phyloP scores from a whole-genome alignment of 1,140 invertebrate species.

The Tetraneura akinire region DNA sequence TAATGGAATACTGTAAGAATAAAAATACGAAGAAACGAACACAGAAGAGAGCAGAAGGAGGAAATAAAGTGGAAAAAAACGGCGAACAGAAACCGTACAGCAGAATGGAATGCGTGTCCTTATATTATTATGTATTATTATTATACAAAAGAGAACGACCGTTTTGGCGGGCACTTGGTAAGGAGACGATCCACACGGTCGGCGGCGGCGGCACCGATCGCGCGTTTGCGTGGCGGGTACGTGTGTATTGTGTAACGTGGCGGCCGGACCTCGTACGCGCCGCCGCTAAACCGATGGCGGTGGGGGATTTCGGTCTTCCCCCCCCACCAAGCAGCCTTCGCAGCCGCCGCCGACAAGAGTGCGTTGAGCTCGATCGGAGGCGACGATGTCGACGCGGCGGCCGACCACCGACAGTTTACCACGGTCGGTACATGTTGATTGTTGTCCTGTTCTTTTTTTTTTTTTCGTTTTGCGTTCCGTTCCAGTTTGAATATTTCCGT shows the following conservation, averaged over 20 bases:
- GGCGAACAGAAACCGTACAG: slow-evolving; percentile 5
- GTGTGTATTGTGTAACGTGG: neutral
- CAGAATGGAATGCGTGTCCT: slow-evolving; percentile 44
- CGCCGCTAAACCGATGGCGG: neutral
- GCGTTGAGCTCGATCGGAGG: slow-evolving; percentile 49
- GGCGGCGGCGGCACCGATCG: neutral
- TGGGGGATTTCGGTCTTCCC: neutral
- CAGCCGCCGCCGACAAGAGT: slow-evolving; percentile 2
- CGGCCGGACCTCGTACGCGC: neutral
- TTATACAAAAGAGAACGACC: slow-evolving; percentile 49
- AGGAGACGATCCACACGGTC: slow-evolving; percentile 31
- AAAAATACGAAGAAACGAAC: neutral
- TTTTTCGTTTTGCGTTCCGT: too few species aligned
- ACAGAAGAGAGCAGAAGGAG: too few species aligned
- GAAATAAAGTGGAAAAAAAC: neutral
- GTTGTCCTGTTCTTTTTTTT: too few species aligned
- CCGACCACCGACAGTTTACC: slow-evolving; percentile 33
- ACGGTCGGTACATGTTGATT: neutral
- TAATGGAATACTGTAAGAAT: neutral
- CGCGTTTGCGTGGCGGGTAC: neutral
- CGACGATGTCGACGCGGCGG: neutral
- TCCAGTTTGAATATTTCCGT: neutral
- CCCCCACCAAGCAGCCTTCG: neutral
- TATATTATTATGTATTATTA: too few species aligned
- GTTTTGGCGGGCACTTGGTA: slow-evolving; percentile 45